These are phyloP conservation scores for Tinamus guttatus DNA, from an alignment of 2,113 vertebrate species.

Conservation along the genomic window DNA sequence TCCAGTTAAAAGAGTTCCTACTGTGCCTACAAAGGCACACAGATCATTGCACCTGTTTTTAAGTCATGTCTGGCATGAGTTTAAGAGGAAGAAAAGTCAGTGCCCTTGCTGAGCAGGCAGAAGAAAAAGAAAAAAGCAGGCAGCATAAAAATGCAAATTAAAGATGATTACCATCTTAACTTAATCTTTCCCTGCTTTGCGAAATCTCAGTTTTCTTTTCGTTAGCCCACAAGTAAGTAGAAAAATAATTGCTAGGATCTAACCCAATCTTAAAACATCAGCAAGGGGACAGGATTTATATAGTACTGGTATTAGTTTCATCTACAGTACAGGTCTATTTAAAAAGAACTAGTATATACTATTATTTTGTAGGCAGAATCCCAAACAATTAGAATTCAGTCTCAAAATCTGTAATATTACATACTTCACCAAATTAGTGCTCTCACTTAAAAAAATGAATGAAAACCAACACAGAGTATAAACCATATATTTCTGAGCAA, in stretches of 20 bases:
- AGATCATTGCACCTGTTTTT: neutral
- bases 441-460: neutral
- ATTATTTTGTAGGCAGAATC: neutral
- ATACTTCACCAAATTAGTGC: neutral
- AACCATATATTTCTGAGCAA: constrained; percentile 24
- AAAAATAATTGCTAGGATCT: neutral
- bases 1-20: neutral
- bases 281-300: neutral
- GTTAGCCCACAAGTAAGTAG: neutral
- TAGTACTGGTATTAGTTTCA: neutral
- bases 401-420: neutral
- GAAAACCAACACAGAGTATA: neutral
- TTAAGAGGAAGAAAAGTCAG: neutral
- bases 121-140: neutral
- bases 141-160: neutral
- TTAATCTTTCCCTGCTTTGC: neutral
- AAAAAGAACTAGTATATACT: neutral
- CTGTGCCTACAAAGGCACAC: neutral
- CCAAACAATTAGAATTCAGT: neutral
- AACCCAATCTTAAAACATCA: neutral
- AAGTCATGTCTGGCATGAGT: neutral
- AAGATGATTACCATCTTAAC: neutral
- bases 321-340: neutral
- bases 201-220: neutral
- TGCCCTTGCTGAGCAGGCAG: neutral